Evolutionary conservation across 1,140 invertebrate genomes (phyloP).

Genomic region (Arctopsyche grandis): DNA sequence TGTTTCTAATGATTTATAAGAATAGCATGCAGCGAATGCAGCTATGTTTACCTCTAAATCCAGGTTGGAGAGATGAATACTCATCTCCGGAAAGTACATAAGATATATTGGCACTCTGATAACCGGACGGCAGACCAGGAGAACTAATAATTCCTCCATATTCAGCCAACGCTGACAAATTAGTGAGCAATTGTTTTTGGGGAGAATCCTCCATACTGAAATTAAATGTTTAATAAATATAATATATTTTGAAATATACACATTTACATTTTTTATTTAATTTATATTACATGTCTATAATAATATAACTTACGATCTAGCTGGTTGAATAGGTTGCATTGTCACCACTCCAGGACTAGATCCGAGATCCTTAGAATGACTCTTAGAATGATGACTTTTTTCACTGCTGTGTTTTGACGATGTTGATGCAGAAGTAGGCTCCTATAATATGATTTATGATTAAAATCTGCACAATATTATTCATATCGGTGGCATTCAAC

Average conservation of each 20-base stretch:
- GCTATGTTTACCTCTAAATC: conserved; percentile 59
- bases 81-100: conserved; percentile 62
- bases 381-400: conserved; percentile 62
- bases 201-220: conserved; percentile 66
- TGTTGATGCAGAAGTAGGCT: conserved; percentile 57
- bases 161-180: conserved; percentile 59
- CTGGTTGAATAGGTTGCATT: conserved; percentile 17
- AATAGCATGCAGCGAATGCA: not conserved
- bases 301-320: conserved; percentile 47
- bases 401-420: conserved; percentile 61
- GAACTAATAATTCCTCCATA: conserved; percentile 60
- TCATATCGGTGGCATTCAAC: too few relatives aligned
- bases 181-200: conserved; percentile 63
- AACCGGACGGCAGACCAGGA: conserved; percentile 52
- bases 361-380: conserved; percentile 63
- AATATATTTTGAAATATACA: too few relatives aligned
- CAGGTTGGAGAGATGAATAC: conserved; percentile 59
- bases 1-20: not conserved
- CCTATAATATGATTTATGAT: conserved; percentile 54
- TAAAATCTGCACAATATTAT: too few relatives aligned
- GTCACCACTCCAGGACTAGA: conserved; percentile 56
- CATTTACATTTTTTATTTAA: not conserved
- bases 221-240: conserved; percentile 29
- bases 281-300: not conserved
- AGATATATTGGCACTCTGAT: conserved; percentile 59